A percentile compares a stretch with the other conserved stretches of the same genome.
These are phyloP conservation scores for Lacanobia wlatinum DNA, from an alignment of 2,888 invertebrate species.

Conservation along the genomic window DNA sequence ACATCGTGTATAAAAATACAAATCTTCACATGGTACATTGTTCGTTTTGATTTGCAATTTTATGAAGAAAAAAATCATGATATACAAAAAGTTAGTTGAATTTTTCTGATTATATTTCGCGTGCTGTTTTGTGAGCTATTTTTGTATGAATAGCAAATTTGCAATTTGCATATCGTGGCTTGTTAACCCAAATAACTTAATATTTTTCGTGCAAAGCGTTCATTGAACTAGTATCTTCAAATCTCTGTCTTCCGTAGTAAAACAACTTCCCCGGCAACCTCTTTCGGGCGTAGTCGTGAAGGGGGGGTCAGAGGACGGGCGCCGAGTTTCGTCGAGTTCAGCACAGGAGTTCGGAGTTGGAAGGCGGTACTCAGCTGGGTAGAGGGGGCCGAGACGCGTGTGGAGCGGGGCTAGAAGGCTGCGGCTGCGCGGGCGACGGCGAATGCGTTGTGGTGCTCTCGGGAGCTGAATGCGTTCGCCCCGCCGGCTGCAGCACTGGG, in stretches of 20 bases:
- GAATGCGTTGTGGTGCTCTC: conserved; percentile 90
- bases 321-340: conserved; percentile 91
- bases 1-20: conserved; percentile 51
- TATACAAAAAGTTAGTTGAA: conserved; percentile 18
- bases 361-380: conserved; percentile 91
- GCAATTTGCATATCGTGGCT: conserved; percentile 26
- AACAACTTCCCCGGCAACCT: conserved; percentile 84
- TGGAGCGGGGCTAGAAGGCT: conserved; percentile 87
- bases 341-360: conserved; percentile 91
- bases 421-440: conserved; percentile 86
- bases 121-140: conserved; percentile 35
- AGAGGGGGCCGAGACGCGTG: conserved; percentile 84
- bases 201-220: conserved; percentile 65
- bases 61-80: conserved; percentile 19
- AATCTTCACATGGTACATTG: conserved; percentile 47
- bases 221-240: conserved; percentile 69
- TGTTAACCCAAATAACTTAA: conserved; percentile 44
- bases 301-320: conserved; percentile 87
- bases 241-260: conserved; percentile 73
- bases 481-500: conserved; percentile 93
- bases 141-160: conserved; percentile 29
- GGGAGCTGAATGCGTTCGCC: conserved; percentile 94
- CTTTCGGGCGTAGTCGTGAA: conserved; percentile 79
- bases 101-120: conserved; percentile 23
- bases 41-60: conserved; percentile 51